Conservation (phyloP, 1,140 invertebrate genomes). For the Venturia canescens region DNA sequence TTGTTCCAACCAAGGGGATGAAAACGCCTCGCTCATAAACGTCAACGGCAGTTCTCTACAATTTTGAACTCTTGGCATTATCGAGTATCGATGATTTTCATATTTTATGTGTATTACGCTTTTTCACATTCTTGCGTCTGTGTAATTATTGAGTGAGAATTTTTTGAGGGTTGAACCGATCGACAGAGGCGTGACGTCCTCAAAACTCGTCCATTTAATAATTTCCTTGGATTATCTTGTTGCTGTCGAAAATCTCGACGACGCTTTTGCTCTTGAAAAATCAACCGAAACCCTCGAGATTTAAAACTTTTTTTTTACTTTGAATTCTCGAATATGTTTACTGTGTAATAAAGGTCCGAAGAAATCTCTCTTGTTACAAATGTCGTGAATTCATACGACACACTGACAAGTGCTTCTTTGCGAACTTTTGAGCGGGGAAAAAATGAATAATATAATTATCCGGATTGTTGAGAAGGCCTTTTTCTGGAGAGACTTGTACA, state of each 20-base stretch:
- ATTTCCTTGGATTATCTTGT: no score
- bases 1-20: not conserved
- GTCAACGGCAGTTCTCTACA: slow-evolving; percentile 44
- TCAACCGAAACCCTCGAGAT: no score
- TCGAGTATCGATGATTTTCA: slow-evolving; percentile 38
- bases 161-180: no score
- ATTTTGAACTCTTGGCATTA: slow-evolving; percentile 37
- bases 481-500: slow-evolving; percentile 15
- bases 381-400: slow-evolving; percentile 8
- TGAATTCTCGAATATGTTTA: not conserved
- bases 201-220: no score
- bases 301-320: not conserved
- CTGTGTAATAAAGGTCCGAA: not conserved
- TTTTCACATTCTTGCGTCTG: no score
- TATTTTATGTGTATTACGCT: not conserved
- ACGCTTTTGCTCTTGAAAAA: no score
- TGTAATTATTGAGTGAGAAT: no score
- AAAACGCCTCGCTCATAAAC: slow-evolving; percentile 48
- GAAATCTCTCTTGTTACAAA: not conserved
- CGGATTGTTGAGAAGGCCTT: not conserved
- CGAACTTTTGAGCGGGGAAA: not conserved
- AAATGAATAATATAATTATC: not conserved
- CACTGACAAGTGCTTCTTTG: not conserved
- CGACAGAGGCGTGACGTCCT: no score
- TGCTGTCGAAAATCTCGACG: no score